These are phyloP conservation scores for Papio anubis DNA, from an alignment of 2,113 vertebrate species.

Conservation along the genomic window DNA sequence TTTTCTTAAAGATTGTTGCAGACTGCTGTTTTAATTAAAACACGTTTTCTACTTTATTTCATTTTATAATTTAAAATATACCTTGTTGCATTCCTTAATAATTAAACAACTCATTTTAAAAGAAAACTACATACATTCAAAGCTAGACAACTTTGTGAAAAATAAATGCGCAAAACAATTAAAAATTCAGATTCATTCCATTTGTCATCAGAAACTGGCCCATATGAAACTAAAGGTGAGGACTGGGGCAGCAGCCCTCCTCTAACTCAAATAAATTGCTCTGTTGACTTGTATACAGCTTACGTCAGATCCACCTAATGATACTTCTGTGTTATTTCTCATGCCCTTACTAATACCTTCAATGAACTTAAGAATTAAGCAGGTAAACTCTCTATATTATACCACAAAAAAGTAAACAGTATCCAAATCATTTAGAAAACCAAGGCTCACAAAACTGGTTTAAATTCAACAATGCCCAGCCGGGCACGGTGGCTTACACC, in stretches of 20 bases:
- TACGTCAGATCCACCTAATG: neutral
- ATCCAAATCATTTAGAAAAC: neutral
- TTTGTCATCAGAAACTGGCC: neutral
- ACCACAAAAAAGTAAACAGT: neutral
- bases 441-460: neutral
- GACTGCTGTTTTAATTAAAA: neutral
- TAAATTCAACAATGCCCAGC: neutral
- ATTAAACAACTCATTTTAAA: neutral
- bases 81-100: neutral
- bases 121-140: neutral
- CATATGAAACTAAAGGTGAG: neutral
- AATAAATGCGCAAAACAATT: neutral
- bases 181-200: neutral
- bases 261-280: neutral
- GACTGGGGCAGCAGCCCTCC: neutral
- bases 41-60: neutral
- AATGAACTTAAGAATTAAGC: conserved; percentile 14
- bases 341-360: neutral
- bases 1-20: neutral
- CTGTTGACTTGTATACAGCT: neutral
- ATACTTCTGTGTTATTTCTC: neutral
- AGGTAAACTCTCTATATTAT: neutral
- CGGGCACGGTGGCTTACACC: neutral
- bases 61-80: neutral
- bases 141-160: neutral